Evolutionary conservation across 2,797 vertebrate species (phyloP), one percentile per base, ranked within the genome.

Genomic region (Catostomus latipinnis): DNA sequence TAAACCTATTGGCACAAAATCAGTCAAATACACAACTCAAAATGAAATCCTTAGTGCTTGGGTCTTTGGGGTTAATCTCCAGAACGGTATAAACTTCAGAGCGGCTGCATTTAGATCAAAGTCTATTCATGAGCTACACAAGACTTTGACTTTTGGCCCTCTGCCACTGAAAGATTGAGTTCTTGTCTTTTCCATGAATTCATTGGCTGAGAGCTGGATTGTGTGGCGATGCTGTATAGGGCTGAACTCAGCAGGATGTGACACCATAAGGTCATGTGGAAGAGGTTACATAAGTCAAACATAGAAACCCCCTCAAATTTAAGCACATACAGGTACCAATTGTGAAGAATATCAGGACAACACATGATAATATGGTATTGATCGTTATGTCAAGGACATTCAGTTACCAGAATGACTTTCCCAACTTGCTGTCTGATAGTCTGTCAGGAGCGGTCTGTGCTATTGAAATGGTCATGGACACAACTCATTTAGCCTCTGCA

Each of bases 111-210:
- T 76, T 14, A 82, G 79, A 83, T 86, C 86, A 86, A 86, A 88
- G 80, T 43, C 71, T 78, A 69, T 82, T 80, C 77, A 84, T 75
- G 60, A 65, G 74, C 70, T n/a, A 69, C 71, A 71, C 78, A 82
- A 80, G 34, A 81, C 57, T 0, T 57, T 60, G 81, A 74, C 71
- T 83, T 80, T 86, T 88, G 85, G 85, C 84, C 77, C 52, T 68
- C 54, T 11, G 82, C 81, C 82, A 78, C 76, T 81, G 84, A 85
- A 82, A 76, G 84, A 88, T 84, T 83, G 85, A 71, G 70, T 80
- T 76, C 49, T 65, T 13, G 62, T 82, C 87, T 79, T 34, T 22
- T 72, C 82, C 78, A 80, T 78, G 71, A 85, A 79, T 76, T 76
- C 71, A 78, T 82, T 78, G 72, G 70, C 73, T 79, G 81, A 86